Conservation (phyloP, 2,888 invertebrate genomes). For the Chloroclystis v-ata region DNA sequence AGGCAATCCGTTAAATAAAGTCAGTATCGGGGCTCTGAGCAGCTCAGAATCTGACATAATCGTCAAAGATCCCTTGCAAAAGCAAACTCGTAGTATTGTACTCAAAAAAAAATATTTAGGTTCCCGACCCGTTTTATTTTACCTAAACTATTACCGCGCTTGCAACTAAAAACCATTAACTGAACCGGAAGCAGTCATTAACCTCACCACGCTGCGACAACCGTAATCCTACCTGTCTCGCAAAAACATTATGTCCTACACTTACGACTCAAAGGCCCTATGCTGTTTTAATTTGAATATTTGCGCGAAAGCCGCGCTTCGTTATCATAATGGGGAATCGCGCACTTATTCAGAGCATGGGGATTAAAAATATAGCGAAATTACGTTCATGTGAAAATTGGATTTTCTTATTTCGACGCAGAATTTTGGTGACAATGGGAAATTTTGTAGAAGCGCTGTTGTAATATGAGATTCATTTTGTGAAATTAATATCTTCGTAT, state of each 20-base stretch:
- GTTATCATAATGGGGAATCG: constrained; percentile 54
- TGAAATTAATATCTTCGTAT: neutral
- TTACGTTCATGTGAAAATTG: constrained; percentile 17
- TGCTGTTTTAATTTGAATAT: constrained; percentile 62
- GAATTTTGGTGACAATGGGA: constrained; percentile 2
- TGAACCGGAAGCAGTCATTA: neutral
- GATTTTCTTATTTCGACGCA: constrained; percentile 6
- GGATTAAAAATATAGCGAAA: constrained; percentile 18
- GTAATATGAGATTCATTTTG: neutral
- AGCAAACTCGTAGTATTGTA: no score
- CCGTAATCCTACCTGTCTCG: constrained; percentile 21
- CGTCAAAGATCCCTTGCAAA: no score
- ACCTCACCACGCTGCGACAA: constrained; percentile 4
- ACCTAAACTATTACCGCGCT: no score
- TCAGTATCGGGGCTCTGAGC: no score
- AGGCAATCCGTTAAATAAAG: no score
- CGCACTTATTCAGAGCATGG: constrained; percentile 11
- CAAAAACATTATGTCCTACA: constrained; percentile 30
- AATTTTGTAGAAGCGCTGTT: neutral
- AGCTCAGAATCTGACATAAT: no score
- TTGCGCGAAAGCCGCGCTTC: constrained; percentile 39
- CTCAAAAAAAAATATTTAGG: no score
- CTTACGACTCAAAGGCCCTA: constrained; percentile 44
- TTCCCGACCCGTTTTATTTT: no score
- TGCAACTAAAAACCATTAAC: no score